These are phyloP conservation scores for Rhinophrynus dorsalis DNA, from an alignment of 2,797 vertebrate genomes.

Conservation along the genomic window DNA sequence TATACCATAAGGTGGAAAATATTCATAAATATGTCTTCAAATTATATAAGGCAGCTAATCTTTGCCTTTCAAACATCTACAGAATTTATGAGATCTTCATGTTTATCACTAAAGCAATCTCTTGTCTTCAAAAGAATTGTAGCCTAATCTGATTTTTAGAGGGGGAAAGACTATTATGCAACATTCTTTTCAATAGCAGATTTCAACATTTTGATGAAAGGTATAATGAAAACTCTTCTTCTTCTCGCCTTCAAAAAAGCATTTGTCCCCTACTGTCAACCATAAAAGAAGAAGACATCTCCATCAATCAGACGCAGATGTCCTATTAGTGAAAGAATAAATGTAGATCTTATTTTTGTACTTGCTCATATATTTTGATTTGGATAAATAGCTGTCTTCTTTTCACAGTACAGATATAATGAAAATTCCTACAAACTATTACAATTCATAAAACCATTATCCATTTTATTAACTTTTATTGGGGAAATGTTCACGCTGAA, in stretches of 20 bases:
- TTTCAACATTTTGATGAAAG: conserved; percentile 43
- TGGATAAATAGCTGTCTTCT: conserved; percentile 19
- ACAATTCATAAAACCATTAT: conserved; percentile 10
- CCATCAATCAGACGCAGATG: conserved; percentile 16
- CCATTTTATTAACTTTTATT: conserved; percentile 36
- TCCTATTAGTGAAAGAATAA: conserved; percentile 28
- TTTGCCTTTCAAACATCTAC: conserved; percentile 28
- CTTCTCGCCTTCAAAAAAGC: conserved; percentile 38
- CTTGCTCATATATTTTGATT: conserved; percentile 22
- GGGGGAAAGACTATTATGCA: conserved; percentile 30
- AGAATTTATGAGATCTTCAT: conserved; percentile 47
- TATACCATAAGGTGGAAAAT: neutral
- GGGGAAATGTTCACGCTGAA: neutral
- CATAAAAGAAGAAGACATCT: neutral
- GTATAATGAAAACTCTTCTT: neutral
- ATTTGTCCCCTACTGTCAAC: conserved; percentile 44
- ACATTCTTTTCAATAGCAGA: conserved; percentile 26
- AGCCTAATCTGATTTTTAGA: conserved; percentile 32
- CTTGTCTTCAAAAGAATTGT: conserved; percentile 18
- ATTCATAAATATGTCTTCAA: neutral
- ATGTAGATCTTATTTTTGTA: conserved; percentile 11
- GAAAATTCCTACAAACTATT: conserved; percentile 4
- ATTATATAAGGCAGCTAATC: conserved; percentile 7
- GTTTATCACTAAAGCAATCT: conserved; percentile 40
- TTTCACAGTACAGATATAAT: conserved; percentile 12